phyloP scores from a whole-genome alignment of 2,797 vertebrate genomes.

The Pogoniulus pusillus region DNA sequence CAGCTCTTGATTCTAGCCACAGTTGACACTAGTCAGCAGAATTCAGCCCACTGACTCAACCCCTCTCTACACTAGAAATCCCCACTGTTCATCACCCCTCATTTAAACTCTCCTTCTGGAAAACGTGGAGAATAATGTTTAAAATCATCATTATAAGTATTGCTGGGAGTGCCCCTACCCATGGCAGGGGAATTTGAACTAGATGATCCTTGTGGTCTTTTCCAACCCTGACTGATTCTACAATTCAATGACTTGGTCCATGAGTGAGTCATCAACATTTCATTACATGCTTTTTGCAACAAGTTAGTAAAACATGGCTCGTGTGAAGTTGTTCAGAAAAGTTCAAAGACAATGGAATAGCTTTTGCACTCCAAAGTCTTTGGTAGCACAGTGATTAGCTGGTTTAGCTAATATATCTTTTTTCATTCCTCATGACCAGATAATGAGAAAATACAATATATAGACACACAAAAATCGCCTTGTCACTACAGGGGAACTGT shows the following conservation, averaged over 20 bases:
- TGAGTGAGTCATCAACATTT: neutral
- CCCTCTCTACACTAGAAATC: neutral
- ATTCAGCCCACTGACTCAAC: neutral
- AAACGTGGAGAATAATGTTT: constrained; percentile 20
- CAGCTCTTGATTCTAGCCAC: neutral
- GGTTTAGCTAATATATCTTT: neutral
- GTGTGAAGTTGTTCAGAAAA: neutral
- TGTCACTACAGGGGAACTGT: neutral
- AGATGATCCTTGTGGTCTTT: no score
- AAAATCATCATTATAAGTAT: neutral
- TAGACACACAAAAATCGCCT: neutral
- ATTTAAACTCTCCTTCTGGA: neutral
- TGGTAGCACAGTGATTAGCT: neutral
- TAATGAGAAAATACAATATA: neutral
- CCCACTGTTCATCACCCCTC: neutral
- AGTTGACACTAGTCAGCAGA: constrained; percentile 6
- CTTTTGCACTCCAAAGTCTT: neutral
- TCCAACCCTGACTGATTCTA: no score
- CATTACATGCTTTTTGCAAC: neutral
- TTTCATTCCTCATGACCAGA: neutral
- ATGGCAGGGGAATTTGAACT: no score
- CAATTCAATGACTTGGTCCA: neutral
- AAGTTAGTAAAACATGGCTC: neutral
- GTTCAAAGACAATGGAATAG: neutral
- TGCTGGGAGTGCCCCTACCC: constrained; percentile 44